Evolutionary conservation across 2,888 invertebrate species (phyloP), one percentile per base, ranked within the genome.

Genomic region (Lacanobia wlatinum): DNA sequence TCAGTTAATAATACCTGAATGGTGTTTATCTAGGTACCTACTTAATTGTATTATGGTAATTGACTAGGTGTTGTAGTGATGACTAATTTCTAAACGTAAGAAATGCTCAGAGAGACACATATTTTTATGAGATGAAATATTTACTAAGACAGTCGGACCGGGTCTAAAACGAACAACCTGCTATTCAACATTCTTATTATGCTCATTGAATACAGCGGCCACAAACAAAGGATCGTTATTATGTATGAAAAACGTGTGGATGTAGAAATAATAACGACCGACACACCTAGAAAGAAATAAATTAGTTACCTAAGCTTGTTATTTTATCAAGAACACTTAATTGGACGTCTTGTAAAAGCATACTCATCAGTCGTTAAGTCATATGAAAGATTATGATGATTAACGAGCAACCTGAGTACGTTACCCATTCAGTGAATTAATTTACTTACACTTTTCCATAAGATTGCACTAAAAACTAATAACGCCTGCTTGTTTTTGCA

Each of bases 401-500:
- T 69, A 70, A 76, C 40, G 65, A 76, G 58, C 58, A 61, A 23
- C 46, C 5, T 75, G 23, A 18, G 43, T 38, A 23, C 40, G 38
- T 78, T 38, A 34, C 10, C 43, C 2, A 55, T 61, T 52, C 28
- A 21, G 52, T 76, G 1, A 55, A 75, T 50, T 63, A 34, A 69
- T 59, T 81, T 43, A 28, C 58, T 38, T 53, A 48, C 16, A 46
- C 48, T 59, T 18, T 67, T 59, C 8, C 18, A 61, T 5, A 53
- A 34, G 5, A 67, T 66, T 43, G 18, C n/a, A 53, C 1, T 48
- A 23, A n/a, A 62, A 75, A 46, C 16, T 58, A 56, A 28, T 21
- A 66, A 69, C 74, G 83, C 85, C 82, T 82, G 50, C 18, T 9
- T 18, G 3, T 55, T 78, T 73, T 1, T 48, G 0, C 12, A 66